Evolutionary conservation across 2,888 invertebrate genomes (phyloP).

Genomic region (Ferdinandea cuprea): DNA sequence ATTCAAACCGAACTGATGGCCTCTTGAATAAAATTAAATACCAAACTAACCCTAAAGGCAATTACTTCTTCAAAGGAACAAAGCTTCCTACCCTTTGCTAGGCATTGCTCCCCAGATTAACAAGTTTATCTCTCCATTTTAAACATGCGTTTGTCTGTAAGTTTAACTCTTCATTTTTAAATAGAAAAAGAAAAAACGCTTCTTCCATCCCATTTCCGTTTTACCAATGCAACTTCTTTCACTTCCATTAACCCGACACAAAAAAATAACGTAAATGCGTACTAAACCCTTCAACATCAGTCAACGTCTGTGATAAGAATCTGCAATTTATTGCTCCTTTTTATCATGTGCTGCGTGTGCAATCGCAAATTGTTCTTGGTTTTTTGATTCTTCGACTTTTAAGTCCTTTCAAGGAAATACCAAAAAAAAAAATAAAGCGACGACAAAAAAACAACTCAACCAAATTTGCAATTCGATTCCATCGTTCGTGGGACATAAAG

Average conservation of each 20-base stretch:
- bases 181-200: no score
- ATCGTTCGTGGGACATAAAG: slow-evolving; percentile 36
- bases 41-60: no score
- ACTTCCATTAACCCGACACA: background rate
- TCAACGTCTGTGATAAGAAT: slow-evolving; percentile 73
- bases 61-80: no score
- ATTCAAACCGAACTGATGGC: no score
- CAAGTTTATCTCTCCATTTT: no score
- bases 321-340: slow-evolving; percentile 74
- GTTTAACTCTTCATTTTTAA: no score
- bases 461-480: slow-evolving; percentile 74
- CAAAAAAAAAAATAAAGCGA: background rate
- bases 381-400: slow-evolving; percentile 57
- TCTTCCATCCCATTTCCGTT: slow-evolving; percentile 11
- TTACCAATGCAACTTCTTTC: slow-evolving; percentile 14
- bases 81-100: no score
- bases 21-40: no score
- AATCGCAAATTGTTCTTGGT: slow-evolving; percentile 59
- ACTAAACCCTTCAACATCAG: slow-evolving; percentile 70
- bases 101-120: no score
- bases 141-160: no score
- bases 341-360: slow-evolving; percentile 72
- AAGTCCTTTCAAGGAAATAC: slow-evolving; percentile 22
- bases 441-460: slow-evolving; percentile 42
- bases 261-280: slow-evolving; percentile 35